These are phyloP conservation scores for Poecilobothrus nobilitatus DNA, from an alignment of 2,888 invertebrate genomes.

Conservation along the genomic window DNA sequence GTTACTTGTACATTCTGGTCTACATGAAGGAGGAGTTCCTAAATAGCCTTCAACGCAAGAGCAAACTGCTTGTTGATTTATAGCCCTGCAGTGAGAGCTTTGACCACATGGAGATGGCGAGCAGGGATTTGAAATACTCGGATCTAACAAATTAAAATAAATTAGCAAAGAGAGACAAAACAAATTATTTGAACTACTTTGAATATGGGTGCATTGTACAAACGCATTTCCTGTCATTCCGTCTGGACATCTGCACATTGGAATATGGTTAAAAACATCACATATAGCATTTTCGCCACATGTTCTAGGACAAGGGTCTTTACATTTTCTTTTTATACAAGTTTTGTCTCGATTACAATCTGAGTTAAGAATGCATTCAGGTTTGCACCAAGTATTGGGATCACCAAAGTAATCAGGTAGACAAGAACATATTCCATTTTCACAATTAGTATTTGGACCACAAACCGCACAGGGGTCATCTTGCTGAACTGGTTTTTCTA, in stretches of 20 bases:
- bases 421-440: slow-evolving; percentile 33
- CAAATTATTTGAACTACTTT: slow-evolving; percentile 31
- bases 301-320: slow-evolving; percentile 68
- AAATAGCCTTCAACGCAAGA: slow-evolving; percentile 52
- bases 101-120: slow-evolving; percentile 67
- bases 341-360: slow-evolving; percentile 64
- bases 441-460: slow-evolving; percentile 63
- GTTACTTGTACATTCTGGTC: slow-evolving; percentile 56
- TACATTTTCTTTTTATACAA: slow-evolving; percentile 64
- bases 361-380: slow-evolving; percentile 66
- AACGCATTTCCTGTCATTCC: slow-evolving; percentile 71
- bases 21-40: slow-evolving; percentile 60
- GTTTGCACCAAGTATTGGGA: slow-evolving; percentile 67
- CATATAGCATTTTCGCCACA: slow-evolving; percentile 71
- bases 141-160: slow-evolving; percentile 20
- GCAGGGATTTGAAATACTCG: slow-evolving; percentile 54
- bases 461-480: slow-evolving; percentile 47
- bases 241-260: slow-evolving; percentile 63
- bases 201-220: slow-evolving; percentile 45
- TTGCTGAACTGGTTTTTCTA: slow-evolving; percentile 29
- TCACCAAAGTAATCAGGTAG: slow-evolving; percentile 62
- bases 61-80: slow-evolving; percentile 53
- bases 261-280: slow-evolving; percentile 66
- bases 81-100: slow-evolving; percentile 60
- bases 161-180: too few relatives aligned